phyloP scores from a whole-genome alignment of 1,140 invertebrate species.

The Aphelenchoides fujianensis region DNA sequence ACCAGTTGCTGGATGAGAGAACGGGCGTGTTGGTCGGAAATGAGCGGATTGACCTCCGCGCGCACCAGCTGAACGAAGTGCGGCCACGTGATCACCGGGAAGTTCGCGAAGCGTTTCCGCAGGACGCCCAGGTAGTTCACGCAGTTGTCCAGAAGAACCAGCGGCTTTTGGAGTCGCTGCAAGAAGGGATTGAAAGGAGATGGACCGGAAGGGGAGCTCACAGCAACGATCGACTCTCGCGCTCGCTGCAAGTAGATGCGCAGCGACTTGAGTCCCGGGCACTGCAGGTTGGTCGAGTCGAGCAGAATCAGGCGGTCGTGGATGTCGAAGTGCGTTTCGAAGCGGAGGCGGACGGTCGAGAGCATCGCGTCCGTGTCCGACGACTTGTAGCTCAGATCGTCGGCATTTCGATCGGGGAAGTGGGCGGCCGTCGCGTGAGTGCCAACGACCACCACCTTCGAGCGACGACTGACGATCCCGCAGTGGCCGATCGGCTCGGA shows the following conservation, averaged over 20 bases:
- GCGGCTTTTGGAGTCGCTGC: slow-evolving; percentile 68
- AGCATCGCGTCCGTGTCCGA: slow-evolving; percentile 68
- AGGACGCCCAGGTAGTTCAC: slow-evolving; percentile 67
- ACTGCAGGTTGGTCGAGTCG: slow-evolving; percentile 69
- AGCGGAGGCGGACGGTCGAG: slow-evolving; percentile 65
- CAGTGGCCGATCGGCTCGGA: slow-evolving; percentile 71
- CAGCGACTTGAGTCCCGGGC: slow-evolving; percentile 68
- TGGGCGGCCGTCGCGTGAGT: slow-evolving; percentile 69
- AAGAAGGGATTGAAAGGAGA: slow-evolving; percentile 21
- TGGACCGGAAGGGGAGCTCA: slow-evolving; percentile 26
- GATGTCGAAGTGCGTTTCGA: slow-evolving; percentile 67
- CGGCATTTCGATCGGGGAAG: slow-evolving; percentile 65
- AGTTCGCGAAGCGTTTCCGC: slow-evolving; percentile 66
- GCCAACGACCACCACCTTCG: slow-evolving; percentile 69
- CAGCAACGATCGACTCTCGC: slow-evolving; percentile 48
- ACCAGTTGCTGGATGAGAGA: slow-evolving; percentile 70
- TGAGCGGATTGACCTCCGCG: slow-evolving; percentile 71
- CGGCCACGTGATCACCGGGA: slow-evolving; percentile 72
- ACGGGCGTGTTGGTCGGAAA: slow-evolving; percentile 71
- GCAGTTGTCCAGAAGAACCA: slow-evolving; percentile 70
- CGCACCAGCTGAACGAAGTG: slow-evolving; percentile 70
- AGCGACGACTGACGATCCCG: slow-evolving; percentile 62
- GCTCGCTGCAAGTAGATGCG: slow-evolving; percentile 66
- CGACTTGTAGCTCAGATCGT: slow-evolving; percentile 68
- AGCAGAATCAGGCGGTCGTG: slow-evolving; percentile 67